phyloP scores from a whole-genome alignment of 2,113 vertebrate species.

The Thermophis baileyi region DNA sequence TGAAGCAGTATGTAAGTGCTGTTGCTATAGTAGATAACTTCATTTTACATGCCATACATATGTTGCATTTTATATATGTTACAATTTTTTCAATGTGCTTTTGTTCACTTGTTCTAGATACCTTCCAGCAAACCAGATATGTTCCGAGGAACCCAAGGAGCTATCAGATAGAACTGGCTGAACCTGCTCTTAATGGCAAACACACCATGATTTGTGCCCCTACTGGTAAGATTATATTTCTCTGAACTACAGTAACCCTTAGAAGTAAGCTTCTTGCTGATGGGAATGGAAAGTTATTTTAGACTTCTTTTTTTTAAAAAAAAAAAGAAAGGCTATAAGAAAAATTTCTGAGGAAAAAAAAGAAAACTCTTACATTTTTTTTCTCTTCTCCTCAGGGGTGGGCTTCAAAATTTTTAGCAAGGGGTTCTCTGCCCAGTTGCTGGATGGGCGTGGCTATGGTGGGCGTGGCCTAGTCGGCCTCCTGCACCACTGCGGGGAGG shows the following conservation, averaged over 20 bases:
- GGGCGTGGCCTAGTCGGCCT: too few relatives aligned
- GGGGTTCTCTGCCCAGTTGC: too few relatives aligned
- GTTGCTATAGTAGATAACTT: neutral
- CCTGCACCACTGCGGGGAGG: too few relatives aligned
- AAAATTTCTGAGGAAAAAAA: neutral
- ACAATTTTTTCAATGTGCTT: neutral
- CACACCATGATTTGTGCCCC: constrained; percentile 74
- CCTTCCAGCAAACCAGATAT: neutral
- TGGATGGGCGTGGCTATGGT: too few relatives aligned
- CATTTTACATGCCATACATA: neutral
- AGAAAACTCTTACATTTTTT: too few relatives aligned
- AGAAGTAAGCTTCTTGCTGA: neutral
- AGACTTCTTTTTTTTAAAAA: neutral
- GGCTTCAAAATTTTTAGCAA: too few relatives aligned
- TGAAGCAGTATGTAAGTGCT: too few relatives aligned
- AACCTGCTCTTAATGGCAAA: constrained; percentile 67
- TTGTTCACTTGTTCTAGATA: neutral
- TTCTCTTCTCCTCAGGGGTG: too few relatives aligned
- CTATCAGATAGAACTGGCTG: constrained; percentile 69
- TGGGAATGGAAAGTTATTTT: neutral
- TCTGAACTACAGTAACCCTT: neutral
- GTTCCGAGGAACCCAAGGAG: constrained; percentile 39
- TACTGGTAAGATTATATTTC: constrained; percentile 59
- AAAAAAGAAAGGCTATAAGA: neutral
- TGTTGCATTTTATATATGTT: neutral